phyloP scores from a whole-genome alignment of 1,140 invertebrate genomes.

The Trichogramma pretiosum region DNA sequence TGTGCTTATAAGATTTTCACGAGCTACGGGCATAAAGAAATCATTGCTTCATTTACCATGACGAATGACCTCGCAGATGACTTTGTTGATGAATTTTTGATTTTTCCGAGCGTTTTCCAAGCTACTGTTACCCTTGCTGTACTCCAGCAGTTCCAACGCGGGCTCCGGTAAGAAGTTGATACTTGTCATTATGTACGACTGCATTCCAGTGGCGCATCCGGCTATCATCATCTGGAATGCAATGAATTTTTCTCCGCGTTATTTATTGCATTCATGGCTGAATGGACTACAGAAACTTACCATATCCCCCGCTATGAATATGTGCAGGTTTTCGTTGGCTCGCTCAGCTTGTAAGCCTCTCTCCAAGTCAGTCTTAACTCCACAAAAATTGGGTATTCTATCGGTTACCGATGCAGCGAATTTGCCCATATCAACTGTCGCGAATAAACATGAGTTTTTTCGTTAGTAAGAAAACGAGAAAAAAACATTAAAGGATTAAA shows the following conservation, averaged over 20 bases:
- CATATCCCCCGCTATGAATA: constrained; percentile 51
- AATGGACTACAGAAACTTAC: constrained; percentile 19
- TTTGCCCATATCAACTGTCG: constrained; percentile 63
- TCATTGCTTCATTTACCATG: constrained; percentile 36
- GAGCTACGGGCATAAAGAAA: not conserved
- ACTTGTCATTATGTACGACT: constrained; percentile 58
- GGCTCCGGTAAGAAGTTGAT: constrained; percentile 52
- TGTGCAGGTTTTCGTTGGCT: constrained; percentile 45
- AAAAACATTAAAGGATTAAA: not conserved
- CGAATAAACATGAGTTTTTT: not conserved
- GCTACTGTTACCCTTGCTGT: constrained; percentile 30
- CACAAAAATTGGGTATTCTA: constrained; percentile 61
- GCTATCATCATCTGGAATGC: constrained; percentile 49
- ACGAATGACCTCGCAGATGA: constrained; percentile 39
- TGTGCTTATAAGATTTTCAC: not conserved
- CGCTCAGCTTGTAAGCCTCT: constrained; percentile 53
- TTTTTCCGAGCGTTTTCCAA: constrained; percentile 31
- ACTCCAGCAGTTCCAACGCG: constrained; percentile 37
- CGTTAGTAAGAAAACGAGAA: not conserved
- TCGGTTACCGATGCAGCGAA: constrained; percentile 53
- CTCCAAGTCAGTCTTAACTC: constrained; percentile 61
- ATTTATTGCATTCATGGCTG: not conserved
- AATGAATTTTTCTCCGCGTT: not conserved
- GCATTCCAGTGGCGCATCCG: constrained; percentile 54
- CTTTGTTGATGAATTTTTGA: constrained; percentile 43